Conservation (phyloP, 1,140 invertebrate genomes). For the Stegodyphus mimosarum region DNA sequence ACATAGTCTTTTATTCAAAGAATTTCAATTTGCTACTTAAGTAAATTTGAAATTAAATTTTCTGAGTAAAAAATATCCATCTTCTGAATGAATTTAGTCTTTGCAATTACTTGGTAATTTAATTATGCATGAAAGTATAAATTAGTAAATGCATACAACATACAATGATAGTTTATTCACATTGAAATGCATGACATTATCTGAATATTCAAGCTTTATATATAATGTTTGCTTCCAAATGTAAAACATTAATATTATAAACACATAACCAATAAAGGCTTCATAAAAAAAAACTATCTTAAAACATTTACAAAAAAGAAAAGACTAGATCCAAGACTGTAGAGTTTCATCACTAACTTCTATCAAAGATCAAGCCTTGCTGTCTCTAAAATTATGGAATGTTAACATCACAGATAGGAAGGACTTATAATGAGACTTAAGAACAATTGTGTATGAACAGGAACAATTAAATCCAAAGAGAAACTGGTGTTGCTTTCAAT, state of each 20-base stretch:
- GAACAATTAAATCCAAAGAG: slow-evolving; percentile 31
- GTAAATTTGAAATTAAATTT: no score
- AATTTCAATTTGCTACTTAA: no score
- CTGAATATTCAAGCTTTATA: slow-evolving; percentile 29
- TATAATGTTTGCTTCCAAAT: slow-evolving; percentile 33
- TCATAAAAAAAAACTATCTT: slow-evolving; percentile 7
- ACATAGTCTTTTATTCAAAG: no score
- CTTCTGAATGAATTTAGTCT: no score
- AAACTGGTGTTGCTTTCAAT: no score
- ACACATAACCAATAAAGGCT: not conserved
- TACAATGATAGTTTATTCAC: slow-evolving; percentile 45
- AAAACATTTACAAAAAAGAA: slow-evolving; percentile 44
- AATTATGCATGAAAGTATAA: no score
- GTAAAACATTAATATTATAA: not conserved
- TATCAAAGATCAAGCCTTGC: slow-evolving; percentile 55
- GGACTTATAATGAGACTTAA: slow-evolving; percentile 52
- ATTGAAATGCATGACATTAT: slow-evolving; percentile 30
- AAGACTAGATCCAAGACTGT: slow-evolving; percentile 57
- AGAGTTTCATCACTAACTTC: slow-evolving; percentile 51
- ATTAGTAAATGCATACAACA: not conserved
- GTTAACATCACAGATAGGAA: slow-evolving; percentile 59
- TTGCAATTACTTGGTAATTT: no score
- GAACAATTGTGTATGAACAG: slow-evolving; percentile 34
- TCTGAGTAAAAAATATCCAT: no score
- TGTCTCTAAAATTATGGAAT: slow-evolving; percentile 56